Evolutionary conservation across 2,113 vertebrate species (phyloP), one percentile per base, ranked within the genome.

Genomic region (Lota lota): DNA sequence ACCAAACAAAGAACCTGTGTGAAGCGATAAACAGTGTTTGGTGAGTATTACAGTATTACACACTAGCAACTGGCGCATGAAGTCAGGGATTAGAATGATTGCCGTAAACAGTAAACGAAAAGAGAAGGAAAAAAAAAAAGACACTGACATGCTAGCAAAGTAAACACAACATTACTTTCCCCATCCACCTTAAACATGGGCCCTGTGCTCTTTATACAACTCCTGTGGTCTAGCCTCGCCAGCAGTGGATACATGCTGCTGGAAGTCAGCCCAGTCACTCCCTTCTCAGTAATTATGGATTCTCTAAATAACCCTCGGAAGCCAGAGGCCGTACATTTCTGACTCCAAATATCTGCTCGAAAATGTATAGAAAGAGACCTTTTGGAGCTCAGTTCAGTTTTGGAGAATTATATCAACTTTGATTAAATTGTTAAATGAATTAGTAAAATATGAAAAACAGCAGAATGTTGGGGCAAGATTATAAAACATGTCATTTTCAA

Each of bases 221-320:
- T 1, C 53, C 75, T 62, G 74, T 47, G 60, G 66, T 67, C 79
- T 33, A 33, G 74, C 77, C 67, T 76, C 0, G 72, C 77, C 76
- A 78, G 69, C 71, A 81, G 76, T 57, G 68, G 75, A 68, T 60
- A 8, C 40, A 75, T 77, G 63, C 67, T 40, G 67, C 72, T 4
- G 57, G 73, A 80, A 82, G 82, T 70, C 58, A 68, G 82, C 72
- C 58, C 68, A 86, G 67, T 80, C 66, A 72, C 70, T 80, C 68
- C 81, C 87, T 85, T 78, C 40, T 47, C 40, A 86, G 81, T 92
- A 92, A 90, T 92, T 91, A 88, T 63, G 70, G 68, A 50, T 64
- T 74, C 83, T 72, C 36, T 81, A 85, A 91, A 91, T 88, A 89
- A 80, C 78, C 36, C 57, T 12, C 62, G 77, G 61, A 72, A 51